phyloP scores from a whole-genome alignment of 2,797 vertebrate genomes.

The Linurgus olivaceus region DNA sequence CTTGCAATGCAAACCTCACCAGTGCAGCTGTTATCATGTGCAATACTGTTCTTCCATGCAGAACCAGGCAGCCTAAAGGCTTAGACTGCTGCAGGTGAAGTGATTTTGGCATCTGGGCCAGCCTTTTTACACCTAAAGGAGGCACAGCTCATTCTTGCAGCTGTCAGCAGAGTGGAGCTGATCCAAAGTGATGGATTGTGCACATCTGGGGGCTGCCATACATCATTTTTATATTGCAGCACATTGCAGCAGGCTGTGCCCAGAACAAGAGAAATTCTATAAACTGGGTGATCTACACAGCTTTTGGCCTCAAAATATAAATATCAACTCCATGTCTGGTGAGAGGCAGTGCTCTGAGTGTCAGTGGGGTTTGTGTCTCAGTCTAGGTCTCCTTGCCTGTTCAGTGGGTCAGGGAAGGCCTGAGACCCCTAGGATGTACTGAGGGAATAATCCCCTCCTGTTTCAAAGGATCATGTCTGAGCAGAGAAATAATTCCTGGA shows the following conservation, averaged over 20 bases:
- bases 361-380: neutral
- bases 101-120: neutral
- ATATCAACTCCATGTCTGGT: fast-evolving
- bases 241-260: neutral
- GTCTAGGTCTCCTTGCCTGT: neutral
- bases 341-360: neutral
- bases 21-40: neutral
- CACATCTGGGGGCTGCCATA: neutral
- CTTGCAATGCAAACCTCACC: neutral
- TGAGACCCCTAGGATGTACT: neutral
- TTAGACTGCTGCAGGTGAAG: neutral
- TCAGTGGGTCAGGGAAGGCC: neutral
- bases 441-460: neutral
- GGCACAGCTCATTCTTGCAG: neutral
- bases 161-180: neutral
- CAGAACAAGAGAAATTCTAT: neutral
- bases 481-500: neutral
- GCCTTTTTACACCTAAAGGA: neutral
- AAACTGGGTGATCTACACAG: fast-evolving
- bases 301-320: neutral
- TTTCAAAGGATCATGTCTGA: neutral
- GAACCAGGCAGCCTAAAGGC: neutral
- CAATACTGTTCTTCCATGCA: neutral
- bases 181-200: neutral
- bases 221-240: neutral